These are phyloP conservation scores for Sternarchorhynchus goeldii DNA, from an alignment of 2,797 vertebrate genomes.

Conservation along the genomic window DNA sequence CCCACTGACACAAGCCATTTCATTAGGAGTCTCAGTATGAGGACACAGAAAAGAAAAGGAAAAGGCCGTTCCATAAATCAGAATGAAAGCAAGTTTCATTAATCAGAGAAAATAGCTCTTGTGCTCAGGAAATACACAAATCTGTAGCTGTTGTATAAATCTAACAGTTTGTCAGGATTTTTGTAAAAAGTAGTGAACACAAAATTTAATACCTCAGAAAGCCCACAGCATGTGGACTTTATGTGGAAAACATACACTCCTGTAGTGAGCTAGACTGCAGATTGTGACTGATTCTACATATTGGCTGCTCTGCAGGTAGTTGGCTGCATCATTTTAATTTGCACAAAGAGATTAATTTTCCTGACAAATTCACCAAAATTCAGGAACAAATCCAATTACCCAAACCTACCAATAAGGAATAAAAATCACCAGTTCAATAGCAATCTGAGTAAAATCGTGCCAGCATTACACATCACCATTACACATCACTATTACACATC, in stretches of 20 bases:
- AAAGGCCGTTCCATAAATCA: constrained; percentile 45
- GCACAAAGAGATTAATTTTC: too few relatives aligned
- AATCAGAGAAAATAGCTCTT: constrained; percentile 46
- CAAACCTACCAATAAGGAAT: background rate
- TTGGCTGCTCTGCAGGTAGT: background rate
- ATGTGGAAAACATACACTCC: constrained; percentile 2
- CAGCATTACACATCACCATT: background rate
- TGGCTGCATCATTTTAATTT: background rate
- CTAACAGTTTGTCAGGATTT: background rate
- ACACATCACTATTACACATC: too few relatives aligned
- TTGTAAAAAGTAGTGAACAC: background rate
- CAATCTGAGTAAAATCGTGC: background rate
- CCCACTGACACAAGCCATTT: constrained; percentile 31
- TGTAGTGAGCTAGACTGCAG: background rate
- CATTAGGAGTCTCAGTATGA: background rate
- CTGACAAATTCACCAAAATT: background rate
- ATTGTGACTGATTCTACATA: constrained; percentile 1
- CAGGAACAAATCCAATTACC: background rate
- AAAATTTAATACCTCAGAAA: too few relatives aligned
- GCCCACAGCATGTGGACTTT: background rate
- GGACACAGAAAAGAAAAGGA: constrained; percentile 29
- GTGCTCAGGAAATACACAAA: constrained; percentile 35
- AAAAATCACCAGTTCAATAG: background rate
- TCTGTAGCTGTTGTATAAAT: constrained; percentile 30
- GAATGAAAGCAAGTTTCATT: constrained; percentile 48